Evolutionary conservation across 30 jellyfish, hydroid and myxozoan genomes (phyloP).

Genomic region (Pelagia noctiluca): DNA sequence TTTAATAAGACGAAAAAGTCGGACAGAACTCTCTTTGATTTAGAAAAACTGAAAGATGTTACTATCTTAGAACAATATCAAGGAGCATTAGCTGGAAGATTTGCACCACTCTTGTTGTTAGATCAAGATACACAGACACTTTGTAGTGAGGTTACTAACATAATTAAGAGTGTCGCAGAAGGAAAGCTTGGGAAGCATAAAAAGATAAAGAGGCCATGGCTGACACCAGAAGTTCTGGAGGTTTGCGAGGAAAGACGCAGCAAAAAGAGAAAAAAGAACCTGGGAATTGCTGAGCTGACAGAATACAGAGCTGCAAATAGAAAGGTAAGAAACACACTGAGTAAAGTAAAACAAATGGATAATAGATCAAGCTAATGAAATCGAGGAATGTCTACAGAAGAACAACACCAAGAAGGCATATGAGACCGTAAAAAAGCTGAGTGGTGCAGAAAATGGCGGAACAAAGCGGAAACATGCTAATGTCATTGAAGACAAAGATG

Average conservation of each 20-base stretch:
- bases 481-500: too few species aligned
- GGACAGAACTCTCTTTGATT: neutral
- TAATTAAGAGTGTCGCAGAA: constrained; percentile 1
- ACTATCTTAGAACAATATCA: neutral
- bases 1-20: neutral
- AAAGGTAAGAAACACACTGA: neutral
- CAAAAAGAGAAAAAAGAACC: neutral
- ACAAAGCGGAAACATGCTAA: neutral
- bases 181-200: neutral
- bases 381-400: neutral
- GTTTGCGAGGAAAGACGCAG: neutral
- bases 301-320: constrained; percentile 10
- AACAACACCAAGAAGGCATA: constrained; percentile 18
- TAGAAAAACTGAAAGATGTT: too few species aligned
- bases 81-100: constrained; percentile 6
- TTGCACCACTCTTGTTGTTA: constrained; percentile 10
- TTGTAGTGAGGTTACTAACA: neutral
- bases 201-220: neutral
- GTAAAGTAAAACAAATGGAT: neutral
- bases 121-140: constrained; percentile 1
- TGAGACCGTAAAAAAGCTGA: neutral
- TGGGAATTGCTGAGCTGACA: neutral
- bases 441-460: too few species aligned
- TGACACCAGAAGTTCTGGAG: neutral
- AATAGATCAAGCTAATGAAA: neutral